Evolutionary conservation across 1,140 invertebrate species (phyloP), one percentile per base, ranked within the genome.

Genomic region (Eupristina koningsbergeri): DNA sequence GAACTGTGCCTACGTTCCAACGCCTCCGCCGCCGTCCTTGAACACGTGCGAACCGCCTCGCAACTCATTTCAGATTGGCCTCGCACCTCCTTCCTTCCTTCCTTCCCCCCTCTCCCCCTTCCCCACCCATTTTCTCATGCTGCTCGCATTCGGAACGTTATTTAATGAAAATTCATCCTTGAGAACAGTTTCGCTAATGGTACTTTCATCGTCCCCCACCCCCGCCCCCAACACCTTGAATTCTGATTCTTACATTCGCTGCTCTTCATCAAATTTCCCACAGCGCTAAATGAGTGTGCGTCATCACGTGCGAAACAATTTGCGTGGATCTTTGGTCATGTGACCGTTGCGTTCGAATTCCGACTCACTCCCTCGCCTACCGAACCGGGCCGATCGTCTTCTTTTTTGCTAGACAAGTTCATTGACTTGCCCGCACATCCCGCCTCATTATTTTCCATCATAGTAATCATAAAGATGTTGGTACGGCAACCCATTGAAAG

Each of bases 161-260:
- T 63, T 75, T 82, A 47, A 76, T 77, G 63, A 83, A 82, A 77
- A 76, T 75, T 58, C 61, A 41, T 47, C 45, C 36, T 61, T 64
- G 53, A 26, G 80, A 74, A 74, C 36, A 58, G 47, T 45, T 71
- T 39, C 69, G 47, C 67, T 73, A 73, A 73, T 29, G 31, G 45
- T 13, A 6, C 58, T 53, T 53, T 29, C n/a, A n/a, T 0, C 17
- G 29, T 29, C n/a, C n/a, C 39, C 15, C 26, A 0, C 19, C 19
- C 29, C 69, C 39, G 1, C 41, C 6, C 41, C 41, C 11, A 7
- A 5, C 41, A 5, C 41, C 41, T 11, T 45, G n/a, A n/a, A n/a
- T 8, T 71, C 36, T 36, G 34, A 26, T 74, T 6, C 29, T 29
- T 69, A 50, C 45, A 34, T 69, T 29, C 15, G 15, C 26, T 41